phyloP scores from a whole-genome alignment of 2,113 vertebrate genomes.

The Labeo catla region DNA sequence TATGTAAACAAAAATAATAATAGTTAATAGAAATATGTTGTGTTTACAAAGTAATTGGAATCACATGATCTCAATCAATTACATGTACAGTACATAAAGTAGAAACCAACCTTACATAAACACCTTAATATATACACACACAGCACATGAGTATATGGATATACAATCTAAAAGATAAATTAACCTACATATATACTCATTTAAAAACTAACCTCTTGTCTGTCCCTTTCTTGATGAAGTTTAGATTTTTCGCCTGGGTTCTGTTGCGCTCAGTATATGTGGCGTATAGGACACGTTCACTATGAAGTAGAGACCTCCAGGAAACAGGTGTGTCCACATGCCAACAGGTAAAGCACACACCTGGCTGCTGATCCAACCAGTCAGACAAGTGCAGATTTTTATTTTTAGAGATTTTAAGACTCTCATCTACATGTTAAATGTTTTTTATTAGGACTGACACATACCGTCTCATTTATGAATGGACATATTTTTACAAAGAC shows the following conservation, averaged over 20 bases:
- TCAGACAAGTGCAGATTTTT: slow-evolving; percentile 32
- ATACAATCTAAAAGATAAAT: not conserved
- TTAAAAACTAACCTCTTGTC: not conserved
- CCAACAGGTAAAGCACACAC: not conserved
- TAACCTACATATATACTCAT: not conserved
- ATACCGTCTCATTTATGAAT: not conserved
- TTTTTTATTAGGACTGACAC: not conserved
- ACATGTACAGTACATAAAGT: not conserved
- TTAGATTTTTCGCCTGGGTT: not conserved
- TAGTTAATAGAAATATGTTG: not conserved
- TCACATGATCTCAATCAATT: not conserved
- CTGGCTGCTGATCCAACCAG: slow-evolving; percentile 13
- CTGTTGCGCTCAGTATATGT: not conserved
- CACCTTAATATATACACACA: not conserved
- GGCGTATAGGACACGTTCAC: not conserved
- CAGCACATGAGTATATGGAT: not conserved
- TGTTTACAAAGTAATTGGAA: not conserved
- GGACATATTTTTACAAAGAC: not conserved
- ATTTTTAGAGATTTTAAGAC: not conserved
- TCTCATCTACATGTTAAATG: not conserved
- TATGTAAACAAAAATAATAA: not conserved
- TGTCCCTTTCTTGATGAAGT: not conserved
- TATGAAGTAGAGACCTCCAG: not conserved
- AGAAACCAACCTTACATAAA: not conserved
- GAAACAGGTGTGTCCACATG: slow-evolving; percentile 43